phyloP scores from a whole-genome alignment of 1,140 invertebrate genomes.

The Condylostylus longicornis region DNA sequence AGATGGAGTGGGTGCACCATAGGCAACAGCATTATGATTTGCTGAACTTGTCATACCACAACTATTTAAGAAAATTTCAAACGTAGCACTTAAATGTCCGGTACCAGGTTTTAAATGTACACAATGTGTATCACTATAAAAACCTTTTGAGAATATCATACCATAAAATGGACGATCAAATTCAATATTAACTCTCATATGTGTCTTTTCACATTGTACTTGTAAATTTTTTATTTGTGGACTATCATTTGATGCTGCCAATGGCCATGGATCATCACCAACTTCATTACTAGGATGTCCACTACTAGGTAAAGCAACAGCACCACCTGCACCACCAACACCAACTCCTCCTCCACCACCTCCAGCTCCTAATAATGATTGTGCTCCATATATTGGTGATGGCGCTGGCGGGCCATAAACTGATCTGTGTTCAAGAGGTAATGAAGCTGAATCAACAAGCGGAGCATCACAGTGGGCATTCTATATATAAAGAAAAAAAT shows the following conservation, averaged over 20 bases:
- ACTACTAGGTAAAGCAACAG: constrained; percentile 72
- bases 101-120: constrained; percentile 80
- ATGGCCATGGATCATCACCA: constrained; percentile 55
- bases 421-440: constrained; percentile 60
- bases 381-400: constrained; percentile 38
- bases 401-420: constrained; percentile 56
- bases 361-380: constrained; percentile 27
- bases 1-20: constrained; percentile 68
- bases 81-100: constrained; percentile 75
- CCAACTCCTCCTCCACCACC: constrained; percentile 23
- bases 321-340: constrained; percentile 26
- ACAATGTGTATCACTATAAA: constrained; percentile 80
- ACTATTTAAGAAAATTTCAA: constrained; percentile 80
- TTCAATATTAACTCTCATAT: constrained; percentile 87
- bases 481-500: constrained; percentile 36
- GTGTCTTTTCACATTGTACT: constrained; percentile 89
- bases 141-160: constrained; percentile 88
- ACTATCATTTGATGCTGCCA: constrained; percentile 56
- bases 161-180: constrained; percentile 91
- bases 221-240: constrained; percentile 83
- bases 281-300: constrained; percentile 29
- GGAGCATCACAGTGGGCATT: constrained; percentile 56
- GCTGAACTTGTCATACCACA: constrained; percentile 82
- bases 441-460: constrained; percentile 55
- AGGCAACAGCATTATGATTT: constrained; percentile 64